Conservation (phyloP, 2,888 invertebrate genomes). For the Hypselothyrea guttata region DNA sequence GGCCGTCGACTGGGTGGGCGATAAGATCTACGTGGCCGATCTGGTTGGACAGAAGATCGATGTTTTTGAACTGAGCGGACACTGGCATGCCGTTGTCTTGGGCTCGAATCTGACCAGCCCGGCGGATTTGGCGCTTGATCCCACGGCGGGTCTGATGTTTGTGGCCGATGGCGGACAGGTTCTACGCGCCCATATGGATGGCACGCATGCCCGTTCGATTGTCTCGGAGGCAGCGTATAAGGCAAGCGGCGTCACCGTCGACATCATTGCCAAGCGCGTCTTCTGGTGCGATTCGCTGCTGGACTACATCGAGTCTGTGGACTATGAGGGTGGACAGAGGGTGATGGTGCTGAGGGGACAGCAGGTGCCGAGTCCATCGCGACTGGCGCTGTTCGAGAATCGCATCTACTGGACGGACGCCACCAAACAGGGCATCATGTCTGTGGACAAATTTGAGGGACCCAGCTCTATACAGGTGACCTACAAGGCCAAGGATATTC, state of each 20-base stretch:
- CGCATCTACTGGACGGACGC: constrained; percentile 95
- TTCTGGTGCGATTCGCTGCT: constrained; percentile 98
- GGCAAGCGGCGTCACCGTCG: constrained; percentile 95
- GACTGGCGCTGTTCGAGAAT: constrained; percentile 92
- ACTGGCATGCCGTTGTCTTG: constrained; percentile 94
- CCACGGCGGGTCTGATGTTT: constrained; percentile 93
- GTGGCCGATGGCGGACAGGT: constrained; percentile 92
- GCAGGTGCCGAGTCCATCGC: constrained; percentile 92
- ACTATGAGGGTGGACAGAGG: constrained; percentile 93
- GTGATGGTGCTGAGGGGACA: constrained; percentile 91
- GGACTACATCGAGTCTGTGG: constrained; percentile 97
- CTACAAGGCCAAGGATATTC: constrained; percentile 90
- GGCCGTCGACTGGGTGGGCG: constrained; percentile 98
- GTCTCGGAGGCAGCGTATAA: constrained; percentile 96
- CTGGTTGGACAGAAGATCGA: constrained; percentile 96
- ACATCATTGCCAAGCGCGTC: constrained; percentile 93
- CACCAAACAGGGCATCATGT: constrained; percentile 93
- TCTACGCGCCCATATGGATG: constrained; percentile 96
- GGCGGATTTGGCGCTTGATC: constrained; percentile 95
- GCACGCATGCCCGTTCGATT: constrained; percentile 91
- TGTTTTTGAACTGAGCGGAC: constrained; percentile 93
- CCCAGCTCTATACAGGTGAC: constrained; percentile 90
- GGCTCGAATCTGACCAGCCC: constrained; percentile 96
- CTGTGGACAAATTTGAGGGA: constrained; percentile 92
- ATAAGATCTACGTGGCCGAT: constrained; percentile 97